Percentiles rank a stretch among this genome's conserved stretches.
Evolutionary conservation across 1,140 invertebrate species (phyloP).

Genomic region (Calephelis nemesis): DNA sequence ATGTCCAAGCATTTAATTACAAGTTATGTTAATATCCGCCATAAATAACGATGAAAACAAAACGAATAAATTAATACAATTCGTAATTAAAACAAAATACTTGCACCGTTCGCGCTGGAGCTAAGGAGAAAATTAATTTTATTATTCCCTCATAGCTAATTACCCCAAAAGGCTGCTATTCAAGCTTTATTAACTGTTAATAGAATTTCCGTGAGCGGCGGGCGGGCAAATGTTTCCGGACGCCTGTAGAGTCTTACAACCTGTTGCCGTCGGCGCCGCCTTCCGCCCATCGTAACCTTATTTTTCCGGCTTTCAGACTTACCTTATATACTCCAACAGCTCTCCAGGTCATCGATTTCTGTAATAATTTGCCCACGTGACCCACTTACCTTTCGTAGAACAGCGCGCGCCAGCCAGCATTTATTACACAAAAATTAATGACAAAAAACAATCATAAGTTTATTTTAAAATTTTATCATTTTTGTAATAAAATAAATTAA

Average conservation of each 20-base stretch:
- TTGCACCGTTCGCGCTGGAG: neutral
- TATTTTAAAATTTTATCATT: slow-evolving; percentile 33
- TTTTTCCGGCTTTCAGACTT: slow-evolving; percentile 32
- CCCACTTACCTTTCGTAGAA: slow-evolving; percentile 20
- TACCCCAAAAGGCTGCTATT: slow-evolving; percentile 49
- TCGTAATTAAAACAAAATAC: neutral
- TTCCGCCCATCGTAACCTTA: slow-evolving; percentile 65
- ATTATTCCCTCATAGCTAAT: slow-evolving; percentile 48
- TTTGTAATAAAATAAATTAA: slow-evolving; percentile 45
- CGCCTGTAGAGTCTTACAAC: slow-evolving; percentile 57
- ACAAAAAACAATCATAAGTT: slow-evolving; percentile 54
- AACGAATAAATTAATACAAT: slow-evolving; percentile 22
- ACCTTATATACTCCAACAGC: slow-evolving; percentile 22
- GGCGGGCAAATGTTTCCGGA: slow-evolving; percentile 44
- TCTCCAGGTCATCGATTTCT: slow-evolving; percentile 64
- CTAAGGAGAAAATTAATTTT: slow-evolving; percentile 46
- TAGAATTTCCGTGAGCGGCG: slow-evolving; percentile 54
- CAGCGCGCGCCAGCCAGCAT: neutral
- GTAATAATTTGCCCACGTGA: slow-evolving; percentile 24
- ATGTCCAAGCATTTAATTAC: too few species aligned
- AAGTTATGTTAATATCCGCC: too few species aligned
- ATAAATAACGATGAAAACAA: slow-evolving; percentile 9
- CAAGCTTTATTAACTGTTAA: slow-evolving; percentile 57
- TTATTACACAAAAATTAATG: slow-evolving; percentile 60
- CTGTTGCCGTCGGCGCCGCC: slow-evolving; percentile 75